Evolutionary conservation across 2,888 invertebrate species (phyloP).

Genomic region (Tortrix viridana): DNA sequence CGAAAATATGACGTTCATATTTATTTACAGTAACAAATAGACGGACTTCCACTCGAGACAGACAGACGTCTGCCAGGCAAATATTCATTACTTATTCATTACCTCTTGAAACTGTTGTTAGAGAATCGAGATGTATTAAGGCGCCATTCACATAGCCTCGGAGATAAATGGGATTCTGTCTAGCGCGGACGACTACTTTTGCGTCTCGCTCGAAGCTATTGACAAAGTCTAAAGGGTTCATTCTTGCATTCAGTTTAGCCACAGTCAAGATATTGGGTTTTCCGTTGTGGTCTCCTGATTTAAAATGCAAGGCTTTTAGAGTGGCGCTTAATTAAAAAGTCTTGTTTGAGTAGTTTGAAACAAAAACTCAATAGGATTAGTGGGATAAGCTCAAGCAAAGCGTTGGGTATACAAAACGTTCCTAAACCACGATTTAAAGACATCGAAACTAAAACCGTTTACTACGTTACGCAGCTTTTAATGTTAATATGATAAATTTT

Average conservation of each 20-base stretch:
- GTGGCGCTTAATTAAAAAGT: neutral
- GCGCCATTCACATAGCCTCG: slow-evolving; percentile 29
- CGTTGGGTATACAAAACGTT: too few relatives aligned
- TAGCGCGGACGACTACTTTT: slow-evolving; percentile 8
- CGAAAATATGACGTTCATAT: slow-evolving; percentile 1
- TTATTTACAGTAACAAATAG: slow-evolving; percentile 16
- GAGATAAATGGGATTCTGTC: slow-evolving; percentile 20
- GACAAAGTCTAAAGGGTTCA: slow-evolving; percentile 21
- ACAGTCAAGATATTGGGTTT: slow-evolving; percentile 25
- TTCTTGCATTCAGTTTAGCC: slow-evolving; percentile 7
- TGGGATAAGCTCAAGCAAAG: neutral
- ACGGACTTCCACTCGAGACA: slow-evolving; percentile 32
- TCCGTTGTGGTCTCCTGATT: slow-evolving; percentile 22
- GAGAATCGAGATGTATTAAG: slow-evolving; percentile 20
- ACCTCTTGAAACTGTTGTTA: slow-evolving; percentile 26
- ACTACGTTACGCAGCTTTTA: too few relatives aligned
- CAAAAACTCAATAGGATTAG: slow-evolving; percentile 21
- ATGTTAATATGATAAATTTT: too few relatives aligned
- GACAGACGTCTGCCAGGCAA: slow-evolving; percentile 31
- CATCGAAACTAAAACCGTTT: too few relatives aligned
- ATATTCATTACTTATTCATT: slow-evolving; percentile 37
- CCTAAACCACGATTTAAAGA: too few relatives aligned
- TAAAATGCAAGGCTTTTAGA: slow-evolving; percentile 22
- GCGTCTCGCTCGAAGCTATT: slow-evolving; percentile 16
- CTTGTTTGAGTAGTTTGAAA: slow-evolving; percentile 4